Conservation (phyloP, 1,140 invertebrate species). For the Caerostris darwini region DNA sequence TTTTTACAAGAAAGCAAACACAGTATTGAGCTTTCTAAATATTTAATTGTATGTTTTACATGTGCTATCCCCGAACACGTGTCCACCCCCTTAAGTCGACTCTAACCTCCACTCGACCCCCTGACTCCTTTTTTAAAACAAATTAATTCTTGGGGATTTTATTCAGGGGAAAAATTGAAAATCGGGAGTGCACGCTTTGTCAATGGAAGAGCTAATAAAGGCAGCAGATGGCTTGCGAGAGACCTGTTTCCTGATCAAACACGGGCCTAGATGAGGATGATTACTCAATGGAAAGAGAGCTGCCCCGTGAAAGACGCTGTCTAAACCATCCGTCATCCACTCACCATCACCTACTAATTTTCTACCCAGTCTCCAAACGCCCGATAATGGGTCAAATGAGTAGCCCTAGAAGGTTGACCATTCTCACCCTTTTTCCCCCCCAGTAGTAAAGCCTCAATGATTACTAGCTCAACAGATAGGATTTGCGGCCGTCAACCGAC, state of each 20-base stretch:
- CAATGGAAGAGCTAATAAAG: conserved; percentile 50
- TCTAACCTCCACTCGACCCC: conserved; percentile 6
- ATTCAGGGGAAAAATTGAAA: neutral
- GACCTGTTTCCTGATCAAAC: conserved; percentile 65
- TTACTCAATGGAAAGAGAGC: conserved; percentile 59
- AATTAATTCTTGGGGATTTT: conserved; percentile 58
- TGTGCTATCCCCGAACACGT: neutral
- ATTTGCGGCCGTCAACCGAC: conserved; percentile 57
- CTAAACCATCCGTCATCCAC: conserved; percentile 65
- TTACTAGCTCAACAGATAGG: conserved; percentile 74
- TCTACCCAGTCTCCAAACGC: conserved; percentile 53
- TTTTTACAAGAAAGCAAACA: too few species aligned
- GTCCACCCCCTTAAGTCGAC: neutral
- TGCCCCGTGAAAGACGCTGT: conserved; percentile 68
- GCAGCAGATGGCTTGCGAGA: conserved; percentile 65
- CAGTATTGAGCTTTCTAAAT: too few species aligned
- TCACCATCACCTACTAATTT: conserved; percentile 60
- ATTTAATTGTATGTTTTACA: too few species aligned
- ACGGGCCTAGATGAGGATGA: conserved; percentile 58
- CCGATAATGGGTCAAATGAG: conserved; percentile 71
- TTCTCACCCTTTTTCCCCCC: conserved; percentile 54
- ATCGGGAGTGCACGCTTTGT: neutral
- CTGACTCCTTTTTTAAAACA: conserved; percentile 30
- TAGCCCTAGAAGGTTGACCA: conserved; percentile 46
- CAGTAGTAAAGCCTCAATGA: conserved; percentile 46